Base-by-base conservation (phyloP, 2,113 vertebrate genomes). In the Gavia stellata region DNA sequence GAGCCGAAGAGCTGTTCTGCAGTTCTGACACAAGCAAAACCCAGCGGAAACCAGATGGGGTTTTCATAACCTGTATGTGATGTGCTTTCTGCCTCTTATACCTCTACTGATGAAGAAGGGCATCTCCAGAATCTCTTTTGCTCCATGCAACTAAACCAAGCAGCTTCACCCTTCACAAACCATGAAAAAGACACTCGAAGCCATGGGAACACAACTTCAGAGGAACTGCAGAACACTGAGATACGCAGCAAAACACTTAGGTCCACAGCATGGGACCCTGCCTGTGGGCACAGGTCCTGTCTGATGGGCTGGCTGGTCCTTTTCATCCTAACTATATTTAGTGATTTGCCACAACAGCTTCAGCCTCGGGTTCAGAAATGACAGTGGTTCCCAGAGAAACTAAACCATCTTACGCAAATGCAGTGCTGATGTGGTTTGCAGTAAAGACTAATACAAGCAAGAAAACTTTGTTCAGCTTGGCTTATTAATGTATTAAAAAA, bases 51-150 rank as follows among this genome's bases (percentile, higher is more conserved):
- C 11, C 14, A 58, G 24, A 24, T 1, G 3, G 12, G 7, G 5
- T 56, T 75, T 77, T 73, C 12, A 20, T 26, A 58, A 63, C 13
- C 23, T 24, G 3, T 18, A 36, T 36, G 34, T 0, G 3, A 47
- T 0, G 0, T 24, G 17, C 6, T 24, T 65, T 15, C 33, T 44
- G 50, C 7, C 42, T 45, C 42, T 24, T 40, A 70, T 21, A 67
- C 19, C 4, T 82, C 56, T 86, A 3, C 21, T 74, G 55, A 62
- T 17, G 33, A 66, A 24, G 47, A 52, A 59, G 5, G 9, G 2
- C 55, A 67, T 33, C 38, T 40, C 47, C 2, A 6, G 19, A 33
- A 20, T 12, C 14, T 47, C 18, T 79, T 55, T 34, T 42, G 50
- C 40, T 87, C 42, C 1, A 4, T 21, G 13, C 40, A 88, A 9